phyloP scores from a whole-genome alignment of 2,888 invertebrate genomes.

The Leucophenga maculata region DNA sequence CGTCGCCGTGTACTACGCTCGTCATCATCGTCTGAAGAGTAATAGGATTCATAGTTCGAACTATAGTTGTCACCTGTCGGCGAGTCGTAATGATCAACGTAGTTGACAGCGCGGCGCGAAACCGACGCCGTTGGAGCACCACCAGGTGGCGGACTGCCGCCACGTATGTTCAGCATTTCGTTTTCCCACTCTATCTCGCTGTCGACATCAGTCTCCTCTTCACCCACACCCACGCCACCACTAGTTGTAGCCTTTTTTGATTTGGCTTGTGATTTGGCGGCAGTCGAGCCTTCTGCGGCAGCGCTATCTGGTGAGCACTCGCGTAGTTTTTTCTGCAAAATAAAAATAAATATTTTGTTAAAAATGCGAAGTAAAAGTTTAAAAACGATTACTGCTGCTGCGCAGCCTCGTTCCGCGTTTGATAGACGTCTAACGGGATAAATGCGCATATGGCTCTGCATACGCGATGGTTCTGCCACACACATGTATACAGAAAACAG shows the following conservation, averaged over 20 bases:
- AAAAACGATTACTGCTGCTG: neutral
- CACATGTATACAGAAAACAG: too few relatives aligned
- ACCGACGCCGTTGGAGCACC: constrained; percentile 20
- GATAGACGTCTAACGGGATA: too few relatives aligned
- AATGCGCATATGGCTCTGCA: too few relatives aligned
- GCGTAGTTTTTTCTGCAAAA: constrained; percentile 40
- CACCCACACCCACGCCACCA: constrained; percentile 28
- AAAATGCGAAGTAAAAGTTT: neutral
- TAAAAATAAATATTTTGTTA: neutral
- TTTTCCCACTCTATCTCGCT: constrained; percentile 77
- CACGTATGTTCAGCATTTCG: constrained; percentile 85
- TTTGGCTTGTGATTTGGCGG: neutral
- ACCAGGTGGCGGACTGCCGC: constrained; percentile 78
- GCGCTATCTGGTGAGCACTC: constrained; percentile 64
- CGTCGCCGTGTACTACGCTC: constrained; percentile 69
- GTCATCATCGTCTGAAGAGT: constrained; percentile 66
- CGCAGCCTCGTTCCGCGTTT: too few relatives aligned
- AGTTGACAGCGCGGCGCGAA: constrained; percentile 32
- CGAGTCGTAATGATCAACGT: constrained; percentile 73
- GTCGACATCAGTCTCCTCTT: constrained; percentile 72
- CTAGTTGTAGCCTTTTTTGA: constrained; percentile 44
- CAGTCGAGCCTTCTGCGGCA: constrained; percentile 26
- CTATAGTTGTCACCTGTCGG: constrained; percentile 73
- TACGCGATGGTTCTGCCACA: too few relatives aligned
- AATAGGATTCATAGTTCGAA: constrained; percentile 74